Evolutionary conservation across 2,113 vertebrate genomes (phyloP), one percentile per base, ranked within the genome.

Genomic region (Hydrolagus affinis): DNA sequence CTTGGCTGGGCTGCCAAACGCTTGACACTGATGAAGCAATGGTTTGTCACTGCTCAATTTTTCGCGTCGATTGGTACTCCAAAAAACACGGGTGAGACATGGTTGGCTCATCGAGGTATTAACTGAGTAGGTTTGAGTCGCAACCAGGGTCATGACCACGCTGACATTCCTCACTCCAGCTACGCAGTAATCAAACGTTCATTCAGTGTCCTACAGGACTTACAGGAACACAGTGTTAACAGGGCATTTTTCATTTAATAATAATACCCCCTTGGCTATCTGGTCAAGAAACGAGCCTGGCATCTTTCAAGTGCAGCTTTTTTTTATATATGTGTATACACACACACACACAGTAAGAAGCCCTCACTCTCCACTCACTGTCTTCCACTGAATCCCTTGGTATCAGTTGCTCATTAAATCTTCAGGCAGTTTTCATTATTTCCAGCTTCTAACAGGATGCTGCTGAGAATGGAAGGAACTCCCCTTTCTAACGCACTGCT

Each of bases 351-450:
- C 25, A 83, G 66, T 30, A 66, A 64, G 62, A 66, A 64, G 62
- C 11, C 28, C 28, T 66, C 25, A 66, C 78, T 44, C 44, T 83
- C 66, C 62, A 68, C 62, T 83, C 62, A 68, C 62, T 83, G 62
- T 32, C 78, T 32, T 44, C 17, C 62, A 83, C 17, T 64, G 66
- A 64, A 66, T 83, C 78, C 78, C 78, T 32, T 66, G 78, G 78
- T 28, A 66, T 83, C 78, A 66, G 11, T 76, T 74, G 30, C 73
- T 86, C 85, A 66, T 76, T 86, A 75, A 76, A 68, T 66, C 60
- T 76, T 76, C 71, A 75, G 30, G 44, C 69, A 69, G 60, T 21
- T 69, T 64, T 75, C 85, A 86, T 64, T 86, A 66, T 76, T 86
- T 77, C 71, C 60, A 74, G 19, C 12, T 28, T 66, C 59, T 83